These are phyloP conservation scores for Psittacus erithacus DNA, from an alignment of 2,113 vertebrate genomes.

Conservation along the genomic window DNA sequence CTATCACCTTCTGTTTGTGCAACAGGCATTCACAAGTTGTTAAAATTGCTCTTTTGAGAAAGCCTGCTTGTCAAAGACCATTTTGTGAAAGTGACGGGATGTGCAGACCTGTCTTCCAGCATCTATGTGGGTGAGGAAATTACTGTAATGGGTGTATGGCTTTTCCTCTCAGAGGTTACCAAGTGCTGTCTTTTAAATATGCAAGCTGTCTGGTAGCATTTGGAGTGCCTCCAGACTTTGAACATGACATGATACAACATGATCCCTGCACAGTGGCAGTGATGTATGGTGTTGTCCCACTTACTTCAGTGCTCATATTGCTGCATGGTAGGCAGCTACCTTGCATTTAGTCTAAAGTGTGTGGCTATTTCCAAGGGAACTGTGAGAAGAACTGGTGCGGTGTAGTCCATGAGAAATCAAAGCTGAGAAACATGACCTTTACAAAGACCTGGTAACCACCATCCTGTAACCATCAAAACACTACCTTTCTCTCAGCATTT, in stretches of 20 bases:
- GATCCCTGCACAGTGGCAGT: not conserved
- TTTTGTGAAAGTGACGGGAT: not conserved
- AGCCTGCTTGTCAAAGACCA: not conserved
- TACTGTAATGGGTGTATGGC: not conserved
- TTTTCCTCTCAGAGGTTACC: not conserved
- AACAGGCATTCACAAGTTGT: not conserved
- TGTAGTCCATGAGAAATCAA: not conserved
- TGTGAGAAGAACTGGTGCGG: not conserved
- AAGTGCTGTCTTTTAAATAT: not conserved
- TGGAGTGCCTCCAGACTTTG: not conserved
- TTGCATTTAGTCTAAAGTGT: not conserved
- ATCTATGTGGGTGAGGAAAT: not conserved
- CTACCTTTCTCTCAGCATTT: not conserved
- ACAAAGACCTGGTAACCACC: not conserved
- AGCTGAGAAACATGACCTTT: not conserved
- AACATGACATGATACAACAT: rapidly evolving
- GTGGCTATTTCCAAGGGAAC: not conserved
- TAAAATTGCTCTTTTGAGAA: not conserved
- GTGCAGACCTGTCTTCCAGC: not conserved
- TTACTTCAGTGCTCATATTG: not conserved
- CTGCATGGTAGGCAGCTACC: not conserved
- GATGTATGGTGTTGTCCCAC: rapidly evolving
- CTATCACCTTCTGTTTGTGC: not conserved
- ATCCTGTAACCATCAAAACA: not conserved
- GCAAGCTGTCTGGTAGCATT: not conserved